Evolutionary conservation across 2,113 vertebrate genomes (phyloP), one percentile per base, ranked within the genome.

Genomic region (Irena cyanogastra): DNA sequence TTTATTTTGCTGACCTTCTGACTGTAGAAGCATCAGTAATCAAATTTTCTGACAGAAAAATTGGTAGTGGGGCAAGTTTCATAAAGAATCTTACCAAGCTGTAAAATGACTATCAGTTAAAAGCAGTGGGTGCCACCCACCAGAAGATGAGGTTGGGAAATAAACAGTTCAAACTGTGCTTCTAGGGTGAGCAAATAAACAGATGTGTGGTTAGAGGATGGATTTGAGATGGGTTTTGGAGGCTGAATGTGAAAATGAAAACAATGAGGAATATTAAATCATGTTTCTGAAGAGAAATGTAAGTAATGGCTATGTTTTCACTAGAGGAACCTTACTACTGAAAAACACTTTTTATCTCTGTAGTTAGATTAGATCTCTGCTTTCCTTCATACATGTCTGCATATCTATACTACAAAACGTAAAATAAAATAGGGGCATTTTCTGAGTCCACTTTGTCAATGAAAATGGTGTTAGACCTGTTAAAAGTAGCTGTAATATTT

Each of bases 11-110:
- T 69, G 74, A 79, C 39, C 64, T 79, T 63, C 39, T 65, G 78
- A 18, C 27, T 83, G 37, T 26, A 63, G 82, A 90, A 57, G 41
- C 24, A 52, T 77, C 53, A 63, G 45, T 72, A 79, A 91, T 94
- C 37, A 83, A 35, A 72, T 53, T 72, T 91, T 41, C 30, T 91
- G 94, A 78, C 86, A 81, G 27, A 68, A 69, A 91, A 91, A 72
- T 69, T 76, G 61, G 56, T 69, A 68, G 37, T 0, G 1, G 66
- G 66, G 57, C 65, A 93, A 72, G 41, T 78, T 78, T 60, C 53
- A 75, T 53, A 57, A 78, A 82, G 57, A 61, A 64, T 37, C 42
- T 57, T 87, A 61, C 11, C 11, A 54, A 79, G 50, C 37, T 91
- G 37, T 92, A 64, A 72, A 92, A 41, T 65, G 23, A 53, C n/a